phyloP scores from a whole-genome alignment of 2,888 invertebrate genomes.

The Polymixis flavicincta region DNA sequence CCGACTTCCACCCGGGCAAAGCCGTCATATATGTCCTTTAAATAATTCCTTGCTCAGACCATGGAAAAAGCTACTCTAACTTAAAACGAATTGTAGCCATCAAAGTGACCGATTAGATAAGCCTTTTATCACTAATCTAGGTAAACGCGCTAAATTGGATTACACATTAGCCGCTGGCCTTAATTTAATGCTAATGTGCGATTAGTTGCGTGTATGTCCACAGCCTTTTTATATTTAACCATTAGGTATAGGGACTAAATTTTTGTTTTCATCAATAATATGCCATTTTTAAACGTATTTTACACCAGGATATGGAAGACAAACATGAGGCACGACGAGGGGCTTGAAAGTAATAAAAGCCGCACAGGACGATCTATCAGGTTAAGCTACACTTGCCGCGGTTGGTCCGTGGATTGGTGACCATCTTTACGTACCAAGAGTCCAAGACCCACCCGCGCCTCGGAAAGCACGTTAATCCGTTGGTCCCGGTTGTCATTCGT shows the following conservation, averaged over 20 bases:
- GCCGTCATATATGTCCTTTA: background rate
- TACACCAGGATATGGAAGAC: background rate
- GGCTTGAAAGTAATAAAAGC: too few relatives aligned
- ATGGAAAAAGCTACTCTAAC: slow-evolving; percentile 25
- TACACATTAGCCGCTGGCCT: slow-evolving; percentile 63
- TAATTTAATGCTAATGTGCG: slow-evolving; percentile 64
- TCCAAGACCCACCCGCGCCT: too few relatives aligned
- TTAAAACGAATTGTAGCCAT: slow-evolving; percentile 56
- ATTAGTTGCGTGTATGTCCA: slow-evolving; percentile 34
- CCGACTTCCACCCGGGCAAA: too few relatives aligned
- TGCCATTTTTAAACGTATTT: background rate
- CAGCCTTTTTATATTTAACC: slow-evolving; percentile 45
- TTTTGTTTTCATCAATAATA: slow-evolving; percentile 2
- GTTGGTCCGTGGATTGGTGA: too few relatives aligned
- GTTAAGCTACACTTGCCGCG: too few relatives aligned
- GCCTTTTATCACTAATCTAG: slow-evolving; percentile 64
- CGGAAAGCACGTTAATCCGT: too few relatives aligned
- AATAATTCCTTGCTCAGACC: background rate
- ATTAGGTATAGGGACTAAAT: background rate
- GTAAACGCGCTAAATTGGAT: slow-evolving; percentile 65
- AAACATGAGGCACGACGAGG: too few relatives aligned
- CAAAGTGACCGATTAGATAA: slow-evolving; percentile 54
- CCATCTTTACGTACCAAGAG: too few relatives aligned
- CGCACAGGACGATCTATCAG: too few relatives aligned
- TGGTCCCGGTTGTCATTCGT: too few relatives aligned